Base-by-base conservation (phyloP, 2,113 vertebrate genomes). In the Tinamus guttatus region DNA sequence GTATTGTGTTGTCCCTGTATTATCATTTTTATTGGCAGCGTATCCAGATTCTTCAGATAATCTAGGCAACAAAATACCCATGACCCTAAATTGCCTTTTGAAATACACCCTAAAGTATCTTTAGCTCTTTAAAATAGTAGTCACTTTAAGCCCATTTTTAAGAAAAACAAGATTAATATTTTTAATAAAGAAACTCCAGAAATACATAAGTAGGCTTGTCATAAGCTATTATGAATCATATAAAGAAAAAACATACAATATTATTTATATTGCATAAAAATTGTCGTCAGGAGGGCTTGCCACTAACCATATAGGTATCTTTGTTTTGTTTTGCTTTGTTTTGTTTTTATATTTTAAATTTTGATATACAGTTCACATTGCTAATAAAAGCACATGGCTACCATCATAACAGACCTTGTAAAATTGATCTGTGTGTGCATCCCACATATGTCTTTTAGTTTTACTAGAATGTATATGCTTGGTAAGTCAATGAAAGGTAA, bases 1-100 rank as follows among this genome's bases (percentile, higher is more conserved):
- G 95, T 93, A 97, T 98, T 98, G 94, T 98, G 94, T 95, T 98
- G 78, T 97, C 78, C 56, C 94, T 97, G 93, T 97, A 97, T 96
- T 97, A 96, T 90, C 78, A 5, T 98, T 97, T 97, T 97, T 94
- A 95, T 97, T 98, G 97, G 97, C 97, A 97, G 87, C 25, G 21
- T 92, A 95, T 96, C 91, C 93, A 96, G 95, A 97, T 98, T 90
- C 82, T 97, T 96, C 82, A 89, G 93, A 94, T 95, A 95, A 75
- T 85, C 88, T 63, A 79, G 89, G 79, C 86, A 96, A 97, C 92
- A 95, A 97, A 97, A 96, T 93, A 80, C 63, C 30, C 68, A 73
- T 97, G 95, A 97, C 94, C 95, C 91, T 58, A 52, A 47, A 11
- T 81, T 95, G 84, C 96, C 93, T 97, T 94, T 75, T 91, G 87